phyloP scores from a whole-genome alignment of 2,113 vertebrate species.

The Vireo altiloquus region DNA sequence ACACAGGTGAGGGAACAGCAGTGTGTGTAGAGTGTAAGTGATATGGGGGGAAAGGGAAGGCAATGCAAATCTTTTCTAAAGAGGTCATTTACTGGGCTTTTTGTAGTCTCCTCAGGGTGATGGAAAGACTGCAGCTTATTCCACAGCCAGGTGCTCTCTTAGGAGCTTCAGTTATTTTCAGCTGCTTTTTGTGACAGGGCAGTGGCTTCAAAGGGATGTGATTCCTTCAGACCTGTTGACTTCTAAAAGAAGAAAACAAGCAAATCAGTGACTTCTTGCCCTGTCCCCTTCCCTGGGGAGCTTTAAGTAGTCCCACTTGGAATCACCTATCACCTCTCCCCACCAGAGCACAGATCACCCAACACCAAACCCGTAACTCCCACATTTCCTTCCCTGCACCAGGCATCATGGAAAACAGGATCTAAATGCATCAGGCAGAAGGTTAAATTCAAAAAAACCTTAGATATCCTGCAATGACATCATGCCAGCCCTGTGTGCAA shows the following conservation, averaged over 20 bases:
- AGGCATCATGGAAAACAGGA: background rate
- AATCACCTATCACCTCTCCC: background rate
- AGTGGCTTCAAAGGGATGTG: background rate
- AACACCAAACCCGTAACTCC: rapidly evolving
- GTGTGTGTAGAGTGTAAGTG: background rate
- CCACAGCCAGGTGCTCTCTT: background rate
- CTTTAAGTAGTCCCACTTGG: background rate
- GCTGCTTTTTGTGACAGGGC: background rate
- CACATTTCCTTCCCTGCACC: background rate
- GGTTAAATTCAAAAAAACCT: background rate
- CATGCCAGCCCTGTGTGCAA: background rate
- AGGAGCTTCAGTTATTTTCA: background rate
- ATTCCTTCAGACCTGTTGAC: background rate
- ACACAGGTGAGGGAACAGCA: background rate
- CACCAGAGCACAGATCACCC: background rate
- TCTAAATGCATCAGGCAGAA: background rate
- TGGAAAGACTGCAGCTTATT: background rate
- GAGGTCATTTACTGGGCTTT: background rate
- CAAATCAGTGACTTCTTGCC: background rate
- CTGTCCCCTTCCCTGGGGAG: background rate
- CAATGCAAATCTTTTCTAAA: background rate
- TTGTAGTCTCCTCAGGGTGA: background rate
- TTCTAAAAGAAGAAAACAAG: slow-evolving; percentile 8
- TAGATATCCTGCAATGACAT: background rate
- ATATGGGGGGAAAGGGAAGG: background rate